Conservation (phyloP, 2,113 vertebrate species). For the Mormyrus lacerda region DNA sequence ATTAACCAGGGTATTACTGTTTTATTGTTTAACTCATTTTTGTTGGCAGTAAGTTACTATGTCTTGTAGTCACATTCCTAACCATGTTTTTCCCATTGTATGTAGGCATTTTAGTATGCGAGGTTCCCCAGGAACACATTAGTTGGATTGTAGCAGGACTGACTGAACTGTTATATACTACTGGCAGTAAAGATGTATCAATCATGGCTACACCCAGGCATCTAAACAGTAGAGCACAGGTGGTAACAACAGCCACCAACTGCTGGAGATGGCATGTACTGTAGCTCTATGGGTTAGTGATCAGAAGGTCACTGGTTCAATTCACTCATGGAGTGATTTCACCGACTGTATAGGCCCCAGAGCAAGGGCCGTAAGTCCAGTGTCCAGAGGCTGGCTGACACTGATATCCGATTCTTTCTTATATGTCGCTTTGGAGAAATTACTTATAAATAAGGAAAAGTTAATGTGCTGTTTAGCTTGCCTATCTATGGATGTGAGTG, state of each 20-base stretch:
- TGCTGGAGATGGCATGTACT: neutral
- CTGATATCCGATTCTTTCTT: neutral
- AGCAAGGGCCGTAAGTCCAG: neutral
- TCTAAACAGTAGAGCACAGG: neutral
- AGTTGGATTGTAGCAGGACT: neutral
- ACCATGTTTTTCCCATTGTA: neutral
- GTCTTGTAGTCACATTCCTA: neutral
- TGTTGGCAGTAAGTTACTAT: neutral
- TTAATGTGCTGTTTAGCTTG: neutral
- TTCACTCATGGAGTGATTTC: too few relatives aligned
- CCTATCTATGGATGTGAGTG: neutral
- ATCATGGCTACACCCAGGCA: neutral
- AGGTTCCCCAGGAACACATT: neutral
- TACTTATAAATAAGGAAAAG: neutral
- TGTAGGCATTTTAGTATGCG: neutral
- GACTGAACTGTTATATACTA: neutral
- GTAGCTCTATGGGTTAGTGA: too few relatives aligned
- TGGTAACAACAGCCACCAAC: neutral
- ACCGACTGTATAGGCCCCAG: too few relatives aligned
- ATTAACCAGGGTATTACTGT: too few relatives aligned
- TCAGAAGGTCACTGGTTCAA: too few relatives aligned
- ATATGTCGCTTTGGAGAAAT: neutral
- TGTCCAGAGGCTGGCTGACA: neutral
- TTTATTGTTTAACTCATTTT: too few relatives aligned
- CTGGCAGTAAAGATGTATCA: neutral